These are phyloP conservation scores for Catharus minimus DNA, from an alignment of 2,113 vertebrate genomes.

Conservation along the genomic window DNA sequence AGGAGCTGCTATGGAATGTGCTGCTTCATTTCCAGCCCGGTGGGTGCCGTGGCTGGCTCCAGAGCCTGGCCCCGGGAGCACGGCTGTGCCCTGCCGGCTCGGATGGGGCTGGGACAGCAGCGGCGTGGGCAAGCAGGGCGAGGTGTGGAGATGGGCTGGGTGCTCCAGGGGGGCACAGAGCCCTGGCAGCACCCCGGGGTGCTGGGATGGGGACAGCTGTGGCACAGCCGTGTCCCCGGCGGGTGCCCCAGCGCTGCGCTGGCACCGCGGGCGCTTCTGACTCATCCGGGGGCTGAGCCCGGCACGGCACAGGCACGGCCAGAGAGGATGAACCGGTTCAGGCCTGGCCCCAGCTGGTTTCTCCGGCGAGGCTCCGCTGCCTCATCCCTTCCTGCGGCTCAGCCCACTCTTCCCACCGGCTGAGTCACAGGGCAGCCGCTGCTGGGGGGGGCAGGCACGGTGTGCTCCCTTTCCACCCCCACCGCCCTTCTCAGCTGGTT, in stretches of 20 bases:
- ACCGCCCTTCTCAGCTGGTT: not conserved
- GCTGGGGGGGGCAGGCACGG: not conserved
- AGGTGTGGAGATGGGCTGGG: not conserved
- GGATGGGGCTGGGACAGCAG: not conserved
- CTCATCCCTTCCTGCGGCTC: constrained; percentile 22
- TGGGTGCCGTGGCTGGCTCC: not conserved
- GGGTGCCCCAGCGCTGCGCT: constrained; percentile 2
- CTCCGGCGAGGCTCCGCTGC: not conserved
- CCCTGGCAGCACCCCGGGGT: not conserved
- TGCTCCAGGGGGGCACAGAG: not conserved
- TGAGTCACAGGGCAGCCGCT: constrained; percentile 12
- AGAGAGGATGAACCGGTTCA: constrained; percentile 46
- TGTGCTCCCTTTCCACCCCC: accelerated
- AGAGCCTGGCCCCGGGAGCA: accelerated
- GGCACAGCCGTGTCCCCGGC: not conserved
- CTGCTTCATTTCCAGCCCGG: not conserved
- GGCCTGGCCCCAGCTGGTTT: constrained; percentile 33
- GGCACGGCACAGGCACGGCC: not conserved
- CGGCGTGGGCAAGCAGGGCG: not conserved
- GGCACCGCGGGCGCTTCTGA: not conserved
- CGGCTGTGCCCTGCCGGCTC: accelerated
- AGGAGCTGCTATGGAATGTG: not conserved
- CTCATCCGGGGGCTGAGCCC: constrained; percentile 40
- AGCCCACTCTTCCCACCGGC: not conserved
- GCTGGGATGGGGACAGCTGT: not conserved